Evolutionary conservation across 2,797 vertebrate species (phyloP).

Genomic region (Pteropus rufus): DNA sequence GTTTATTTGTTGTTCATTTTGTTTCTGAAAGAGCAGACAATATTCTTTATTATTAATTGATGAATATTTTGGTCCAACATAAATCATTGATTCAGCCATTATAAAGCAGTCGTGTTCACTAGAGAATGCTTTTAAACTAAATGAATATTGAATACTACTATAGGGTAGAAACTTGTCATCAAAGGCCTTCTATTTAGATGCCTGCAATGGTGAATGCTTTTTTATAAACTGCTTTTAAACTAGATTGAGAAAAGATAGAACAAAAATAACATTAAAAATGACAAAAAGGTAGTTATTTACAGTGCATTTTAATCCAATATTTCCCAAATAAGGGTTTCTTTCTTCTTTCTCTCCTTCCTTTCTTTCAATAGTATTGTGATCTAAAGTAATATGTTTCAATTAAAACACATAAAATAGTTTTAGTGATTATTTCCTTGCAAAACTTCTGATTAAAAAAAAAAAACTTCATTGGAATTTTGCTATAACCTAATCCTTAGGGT

Average conservation of each 20-base stretch:
- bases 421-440: constrained; percentile 43
- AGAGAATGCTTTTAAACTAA: constrained; percentile 67
- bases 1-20: constrained; percentile 47
- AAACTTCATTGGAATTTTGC: not conserved
- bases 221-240: constrained; percentile 23
- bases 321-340: not conserved
- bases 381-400: not conserved
- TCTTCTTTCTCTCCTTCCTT: not conserved
- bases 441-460: not conserved
- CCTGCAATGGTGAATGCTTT: not conserved
- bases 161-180: constrained; percentile 46
- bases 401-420: constrained; percentile 26
- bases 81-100: constrained; percentile 72
- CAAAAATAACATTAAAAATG: constrained; percentile 34
- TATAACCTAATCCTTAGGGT: not conserved
- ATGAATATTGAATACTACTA: constrained; percentile 65
- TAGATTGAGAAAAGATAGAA: not conserved
- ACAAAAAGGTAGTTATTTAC: not conserved
- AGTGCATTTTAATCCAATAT: not conserved
- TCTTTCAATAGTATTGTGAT: not conserved
- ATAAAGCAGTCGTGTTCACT: constrained; percentile 58
- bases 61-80: constrained; percentile 66
- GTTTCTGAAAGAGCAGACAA: constrained; percentile 55
- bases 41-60: constrained; percentile 73
- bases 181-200: not conserved